Conservation (phyloP, 2,797 vertebrate genomes). For the Liasis olivaceus region DNA sequence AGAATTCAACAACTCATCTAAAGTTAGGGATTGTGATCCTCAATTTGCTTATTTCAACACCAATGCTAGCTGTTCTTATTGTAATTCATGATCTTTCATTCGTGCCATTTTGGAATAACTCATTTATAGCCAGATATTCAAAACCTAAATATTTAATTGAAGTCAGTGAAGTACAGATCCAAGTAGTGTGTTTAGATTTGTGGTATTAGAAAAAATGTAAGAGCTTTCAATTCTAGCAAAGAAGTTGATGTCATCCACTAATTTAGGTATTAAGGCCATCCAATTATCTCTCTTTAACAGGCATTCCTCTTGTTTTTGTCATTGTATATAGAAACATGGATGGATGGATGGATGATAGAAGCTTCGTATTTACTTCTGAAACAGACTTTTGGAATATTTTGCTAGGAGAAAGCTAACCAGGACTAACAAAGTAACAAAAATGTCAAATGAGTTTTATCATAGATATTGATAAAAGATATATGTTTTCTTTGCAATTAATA, state of each 20-base stretch:
- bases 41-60: background rate
- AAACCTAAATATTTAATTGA: background rate
- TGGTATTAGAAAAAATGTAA: background rate
- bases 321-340: background rate
- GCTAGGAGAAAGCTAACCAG: background rate
- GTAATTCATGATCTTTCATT: background rate
- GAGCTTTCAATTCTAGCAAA: background rate
- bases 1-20: background rate
- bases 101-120: background rate
- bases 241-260: background rate
- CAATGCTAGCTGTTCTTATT: background rate
- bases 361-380: background rate
- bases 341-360: no score
- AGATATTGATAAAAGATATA: background rate
- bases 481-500: background rate
- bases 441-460: background rate
- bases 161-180: background rate
- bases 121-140: background rate
- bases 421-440: background rate
- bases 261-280: background rate
- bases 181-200: background rate
- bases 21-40: background rate
- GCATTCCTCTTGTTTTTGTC: background rate
- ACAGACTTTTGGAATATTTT: background rate
- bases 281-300: background rate